Evolutionary conservation across 2,888 invertebrate species (phyloP).

Genomic region (Anarsia innoxiella): DNA sequence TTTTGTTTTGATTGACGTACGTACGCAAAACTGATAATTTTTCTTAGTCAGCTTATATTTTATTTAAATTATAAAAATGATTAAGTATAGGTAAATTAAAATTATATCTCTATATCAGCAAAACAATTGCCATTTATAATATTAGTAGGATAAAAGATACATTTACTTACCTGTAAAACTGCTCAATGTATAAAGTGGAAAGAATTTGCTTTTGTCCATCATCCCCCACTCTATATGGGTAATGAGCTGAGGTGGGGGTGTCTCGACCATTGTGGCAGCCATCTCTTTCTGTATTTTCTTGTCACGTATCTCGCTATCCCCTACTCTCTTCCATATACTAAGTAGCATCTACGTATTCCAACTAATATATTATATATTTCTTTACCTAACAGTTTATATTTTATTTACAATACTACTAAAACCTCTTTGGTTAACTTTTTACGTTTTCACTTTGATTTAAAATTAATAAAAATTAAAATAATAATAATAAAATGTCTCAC

Average conservation of each 20-base stretch:
- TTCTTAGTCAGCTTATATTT: too few relatives aligned
- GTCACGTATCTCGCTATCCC: constrained; percentile 21
- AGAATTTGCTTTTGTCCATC: constrained; percentile 97
- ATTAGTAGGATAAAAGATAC: too few relatives aligned
- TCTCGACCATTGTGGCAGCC: constrained; percentile 71
- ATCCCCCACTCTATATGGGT: constrained; percentile 97
- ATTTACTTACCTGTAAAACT: constrained; percentile 81
- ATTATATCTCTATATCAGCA: too few relatives aligned
- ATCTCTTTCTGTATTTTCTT: constrained; percentile 25
- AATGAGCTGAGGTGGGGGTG: constrained; percentile 77
- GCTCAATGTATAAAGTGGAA: constrained; percentile 92
- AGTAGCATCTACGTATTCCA: not conserved
- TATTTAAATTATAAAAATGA: too few relatives aligned
- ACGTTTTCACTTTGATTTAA: constrained; percentile 30
- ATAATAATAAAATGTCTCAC: constrained; percentile 6
- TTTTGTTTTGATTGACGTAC: too few relatives aligned
- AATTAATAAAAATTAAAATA: constrained; percentile 13
- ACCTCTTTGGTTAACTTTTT: constrained; percentile 25
- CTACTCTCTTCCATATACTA: constrained; percentile 12
- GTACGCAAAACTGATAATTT: too few relatives aligned
- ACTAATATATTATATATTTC: too few relatives aligned
- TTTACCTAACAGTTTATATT: too few relatives aligned
- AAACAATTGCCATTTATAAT: too few relatives aligned
- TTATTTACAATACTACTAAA: too few relatives aligned
- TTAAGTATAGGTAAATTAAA: too few relatives aligned